A percentile compares a stretch with the other conserved stretches of the same genome.
Conservation (phyloP, 2,113 vertebrate genomes). For the Patagioenas fasciata region DNA sequence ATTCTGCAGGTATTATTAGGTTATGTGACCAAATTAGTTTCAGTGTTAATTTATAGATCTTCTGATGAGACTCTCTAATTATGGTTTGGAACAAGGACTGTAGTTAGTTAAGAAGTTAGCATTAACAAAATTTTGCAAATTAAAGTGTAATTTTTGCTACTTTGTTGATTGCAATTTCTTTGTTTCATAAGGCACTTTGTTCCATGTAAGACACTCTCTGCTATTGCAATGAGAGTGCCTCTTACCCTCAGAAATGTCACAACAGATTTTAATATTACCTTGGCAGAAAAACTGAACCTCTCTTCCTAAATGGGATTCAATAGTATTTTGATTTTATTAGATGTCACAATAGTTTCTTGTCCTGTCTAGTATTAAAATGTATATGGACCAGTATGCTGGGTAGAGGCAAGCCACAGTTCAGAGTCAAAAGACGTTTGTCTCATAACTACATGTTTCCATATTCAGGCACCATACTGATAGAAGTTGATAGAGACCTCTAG, state of each 20-base stretch:
- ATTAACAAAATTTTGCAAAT: background rate
- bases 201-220: background rate
- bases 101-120: background rate
- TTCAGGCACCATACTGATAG: background rate
- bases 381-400: background rate
- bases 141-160: background rate
- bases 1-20: background rate
- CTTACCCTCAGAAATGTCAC: background rate
- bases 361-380: background rate
- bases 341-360: background rate
- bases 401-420: background rate
- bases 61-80: background rate
- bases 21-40: background rate
- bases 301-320: background rate
- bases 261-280: background rate
- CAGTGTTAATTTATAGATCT: background rate
- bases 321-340: background rate
- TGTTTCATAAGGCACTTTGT: background rate
- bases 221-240: background rate
- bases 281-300: background rate
- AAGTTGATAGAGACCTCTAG: background rate
- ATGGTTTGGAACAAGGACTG: background rate
- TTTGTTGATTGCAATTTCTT: background rate
- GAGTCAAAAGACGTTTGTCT: background rate
- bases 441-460: background rate